Evolutionary conservation across 2,888 invertebrate species (phyloP).

Genomic region (Microchrysa polita): DNA sequence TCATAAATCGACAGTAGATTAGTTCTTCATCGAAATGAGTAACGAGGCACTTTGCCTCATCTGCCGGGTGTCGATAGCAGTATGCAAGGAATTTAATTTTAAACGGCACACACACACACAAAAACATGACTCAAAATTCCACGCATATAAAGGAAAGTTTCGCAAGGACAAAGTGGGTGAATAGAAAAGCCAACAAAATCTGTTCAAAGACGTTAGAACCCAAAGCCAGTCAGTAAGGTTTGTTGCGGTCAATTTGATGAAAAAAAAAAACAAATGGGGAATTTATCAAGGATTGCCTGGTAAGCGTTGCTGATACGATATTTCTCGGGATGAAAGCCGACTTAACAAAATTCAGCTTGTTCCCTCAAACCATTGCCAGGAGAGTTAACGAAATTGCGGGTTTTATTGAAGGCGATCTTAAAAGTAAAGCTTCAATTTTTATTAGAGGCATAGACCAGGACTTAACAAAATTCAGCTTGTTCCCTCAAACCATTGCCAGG

Average conservation of each 20-base stretch:
- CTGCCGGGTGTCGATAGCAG: neutral
- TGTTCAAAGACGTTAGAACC: neutral
- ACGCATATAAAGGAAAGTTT: too few species aligned
- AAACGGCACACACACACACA: neutral
- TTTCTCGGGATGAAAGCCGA: neutral
- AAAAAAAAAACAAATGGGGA: slow-evolving; percentile 8
- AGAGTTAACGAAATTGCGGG: neutral
- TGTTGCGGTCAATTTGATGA: neutral
- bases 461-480: too few species aligned
- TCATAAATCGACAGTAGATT: neutral
- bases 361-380: neutral
- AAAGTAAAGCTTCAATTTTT: too few species aligned
- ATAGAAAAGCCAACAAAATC: neutral
- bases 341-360: neutral
- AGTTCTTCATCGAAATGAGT: neutral
- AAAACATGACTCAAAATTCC: neutral
- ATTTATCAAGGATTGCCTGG: neutral
- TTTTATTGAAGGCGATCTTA: too few species aligned
- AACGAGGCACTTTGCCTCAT: too few species aligned
- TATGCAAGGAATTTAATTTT: neutral
- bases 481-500: too few species aligned
- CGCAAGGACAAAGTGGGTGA: neutral
- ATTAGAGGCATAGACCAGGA: too few species aligned
- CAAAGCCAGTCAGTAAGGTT: neutral
- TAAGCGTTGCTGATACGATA: neutral